Conservation (phyloP, 2,888 invertebrate genomes). For the Synanthedon tipuliformis region DNA sequence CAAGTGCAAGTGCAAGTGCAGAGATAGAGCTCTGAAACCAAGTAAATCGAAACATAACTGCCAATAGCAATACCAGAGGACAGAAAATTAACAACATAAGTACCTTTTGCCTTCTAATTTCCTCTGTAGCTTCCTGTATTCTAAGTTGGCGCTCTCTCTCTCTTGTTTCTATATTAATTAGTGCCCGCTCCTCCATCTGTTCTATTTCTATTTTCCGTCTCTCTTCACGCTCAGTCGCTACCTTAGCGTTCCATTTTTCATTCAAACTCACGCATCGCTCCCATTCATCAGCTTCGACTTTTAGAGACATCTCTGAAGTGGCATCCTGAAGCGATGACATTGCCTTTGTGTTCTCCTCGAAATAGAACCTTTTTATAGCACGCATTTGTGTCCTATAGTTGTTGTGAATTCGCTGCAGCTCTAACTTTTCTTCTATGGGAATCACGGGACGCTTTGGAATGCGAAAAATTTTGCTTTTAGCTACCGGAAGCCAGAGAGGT, state of each 20-base stretch:
- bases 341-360: conserved; percentile 63
- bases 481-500: conserved; percentile 83
- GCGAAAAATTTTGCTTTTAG: conserved; percentile 82
- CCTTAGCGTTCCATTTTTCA: conserved; percentile 77
- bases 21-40: no score
- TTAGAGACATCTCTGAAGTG: conserved; percentile 65
- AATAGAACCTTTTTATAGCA: conserved; percentile 63
- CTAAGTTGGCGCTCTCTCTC: conserved; percentile 34
- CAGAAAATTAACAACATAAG: neutral
- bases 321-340: conserved; percentile 62
- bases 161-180: conserved; percentile 45
- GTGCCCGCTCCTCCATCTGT: conserved; percentile 54
- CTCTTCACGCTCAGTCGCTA: conserved; percentile 69
- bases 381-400: conserved; percentile 76
- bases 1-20: no score
- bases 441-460: conserved; percentile 73
- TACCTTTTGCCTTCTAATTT: conserved; percentile 55
- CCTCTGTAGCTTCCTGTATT: conserved; percentile 58
- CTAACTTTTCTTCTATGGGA: conserved; percentile 73
- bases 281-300: conserved; percentile 75
- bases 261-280: conserved; percentile 71
- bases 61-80: neutral
- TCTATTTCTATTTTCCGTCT: conserved; percentile 64
- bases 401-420: conserved; percentile 75
- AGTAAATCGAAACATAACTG: no score